A percentile compares a stretch with the other conserved stretches of the same genome.
These are phyloP conservation scores for Scolopax rusticola DNA, from an alignment of 2,797 vertebrate genomes.

Conservation along the genomic window DNA sequence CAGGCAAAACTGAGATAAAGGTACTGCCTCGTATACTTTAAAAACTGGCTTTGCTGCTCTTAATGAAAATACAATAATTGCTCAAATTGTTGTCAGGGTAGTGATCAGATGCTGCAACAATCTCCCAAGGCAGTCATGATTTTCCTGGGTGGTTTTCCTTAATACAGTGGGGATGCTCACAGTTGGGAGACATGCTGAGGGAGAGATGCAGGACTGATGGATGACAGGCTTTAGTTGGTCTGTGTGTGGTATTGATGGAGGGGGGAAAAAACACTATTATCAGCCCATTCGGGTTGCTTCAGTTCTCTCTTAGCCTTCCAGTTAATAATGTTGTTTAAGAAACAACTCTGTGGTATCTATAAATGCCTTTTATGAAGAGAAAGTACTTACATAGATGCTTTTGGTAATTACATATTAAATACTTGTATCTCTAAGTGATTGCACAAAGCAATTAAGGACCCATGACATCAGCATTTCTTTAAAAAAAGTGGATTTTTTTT, in stretches of 20 bases:
- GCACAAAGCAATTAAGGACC: not conserved
- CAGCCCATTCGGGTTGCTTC: not conserved
- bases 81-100: not conserved
- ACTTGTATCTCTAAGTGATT: not conserved
- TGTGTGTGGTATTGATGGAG: not conserved
- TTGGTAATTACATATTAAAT: not conserved
- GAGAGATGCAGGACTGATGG: not conserved
- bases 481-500: not conserved
- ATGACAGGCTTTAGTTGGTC: not conserved
- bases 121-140: not conserved
- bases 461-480: not conserved
- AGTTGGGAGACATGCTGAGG: not conserved
- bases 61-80: not conserved
- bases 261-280: not conserved
- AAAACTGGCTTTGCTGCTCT: not conserved
- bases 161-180: accelerated
- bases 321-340: not conserved
- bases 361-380: not conserved
- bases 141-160: not conserved
- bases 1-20: not conserved
- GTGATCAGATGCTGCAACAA: accelerated
- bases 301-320: not conserved
- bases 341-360: not conserved
- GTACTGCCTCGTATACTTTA: not conserved
- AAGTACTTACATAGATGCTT: not conserved